Evolutionary conservation across 2,113 vertebrate species (phyloP).

Genomic region (Notarius quadriscutis): DNA sequence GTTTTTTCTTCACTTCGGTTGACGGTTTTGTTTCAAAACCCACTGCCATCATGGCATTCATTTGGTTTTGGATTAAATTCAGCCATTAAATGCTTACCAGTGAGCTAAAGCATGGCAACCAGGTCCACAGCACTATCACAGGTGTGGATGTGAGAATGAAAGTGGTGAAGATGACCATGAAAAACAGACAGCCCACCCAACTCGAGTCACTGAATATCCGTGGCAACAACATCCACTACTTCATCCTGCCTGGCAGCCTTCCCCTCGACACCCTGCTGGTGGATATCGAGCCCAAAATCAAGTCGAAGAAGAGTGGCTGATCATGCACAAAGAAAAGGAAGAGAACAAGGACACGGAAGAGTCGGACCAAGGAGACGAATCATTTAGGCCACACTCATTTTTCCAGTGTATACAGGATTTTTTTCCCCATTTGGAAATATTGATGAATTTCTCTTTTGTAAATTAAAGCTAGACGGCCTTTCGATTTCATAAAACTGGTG

Average conservation of each 20-base stretch:
- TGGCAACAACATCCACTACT: slow-evolving; percentile 98
- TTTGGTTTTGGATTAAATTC: slow-evolving; percentile 71
- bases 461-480: slow-evolving; percentile 61
- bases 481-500: no score
- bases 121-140: slow-evolving; percentile 97
- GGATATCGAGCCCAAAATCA: slow-evolving; percentile 97
- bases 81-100: slow-evolving; percentile 99
- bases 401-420: slow-evolving; percentile 79
- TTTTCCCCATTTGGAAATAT: slow-evolving; percentile 38
- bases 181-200: slow-evolving; percentile 96
- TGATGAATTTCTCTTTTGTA: slow-evolving; percentile 66
- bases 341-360: slow-evolving; percentile 85
- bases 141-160: slow-evolving; percentile 99
- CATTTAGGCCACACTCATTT: slow-evolving; percentile 37
- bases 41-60: no score
- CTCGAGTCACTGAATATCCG: slow-evolving; percentile 95
- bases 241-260: slow-evolving; percentile 96
- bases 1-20: no score
- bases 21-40: no score
- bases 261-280: slow-evolving; percentile 96
- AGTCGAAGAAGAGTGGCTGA: slow-evolving; percentile 98
- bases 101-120: slow-evolving; percentile 96
- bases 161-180: slow-evolving; percentile 97
- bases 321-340: slow-evolving; percentile 86
- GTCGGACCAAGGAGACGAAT: slow-evolving; percentile 92